These are phyloP conservation scores for Garra rufa DNA, from an alignment of 2,113 vertebrate species.

Conservation along the genomic window DNA sequence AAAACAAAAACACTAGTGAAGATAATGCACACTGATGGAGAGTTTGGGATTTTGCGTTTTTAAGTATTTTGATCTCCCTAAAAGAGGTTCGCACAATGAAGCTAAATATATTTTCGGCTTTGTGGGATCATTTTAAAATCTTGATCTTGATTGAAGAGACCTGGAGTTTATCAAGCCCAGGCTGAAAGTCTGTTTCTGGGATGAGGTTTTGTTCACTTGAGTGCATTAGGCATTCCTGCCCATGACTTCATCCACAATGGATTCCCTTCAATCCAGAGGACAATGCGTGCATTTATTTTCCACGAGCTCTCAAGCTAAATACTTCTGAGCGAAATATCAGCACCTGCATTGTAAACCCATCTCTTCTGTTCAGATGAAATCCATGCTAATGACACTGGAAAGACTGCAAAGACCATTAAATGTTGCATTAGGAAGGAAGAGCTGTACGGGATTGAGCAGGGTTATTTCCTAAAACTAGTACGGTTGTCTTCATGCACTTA, in stretches of 20 bases:
- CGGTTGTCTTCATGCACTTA: conserved; percentile 49
- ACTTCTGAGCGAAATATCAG: conserved; percentile 49
- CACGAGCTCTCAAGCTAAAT: conserved; percentile 45
- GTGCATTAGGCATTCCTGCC: conserved; percentile 41
- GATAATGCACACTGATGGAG: conserved; percentile 49
- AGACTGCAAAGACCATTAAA: conserved; percentile 47
- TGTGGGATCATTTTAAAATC: background rate
- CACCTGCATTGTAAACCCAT: conserved; percentile 50
- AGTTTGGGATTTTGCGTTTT: conserved; percentile 40
- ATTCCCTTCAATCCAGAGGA: conserved; percentile 47
- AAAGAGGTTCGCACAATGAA: conserved; percentile 14
- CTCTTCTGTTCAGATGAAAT: conserved; percentile 45
- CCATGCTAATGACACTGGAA: conserved; percentile 38
- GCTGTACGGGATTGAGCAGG: conserved; percentile 11
- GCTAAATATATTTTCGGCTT: conserved; percentile 26
- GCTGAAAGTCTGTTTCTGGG: conserved; percentile 51
- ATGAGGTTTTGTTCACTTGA: conserved; percentile 29
- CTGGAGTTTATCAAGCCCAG: conserved; percentile 57
- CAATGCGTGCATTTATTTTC: conserved; percentile 43
- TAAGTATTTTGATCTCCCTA: conserved; percentile 39
- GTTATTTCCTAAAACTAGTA: conserved; percentile 36
- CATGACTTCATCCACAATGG: conserved; percentile 49
- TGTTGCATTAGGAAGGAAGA: conserved; percentile 39
- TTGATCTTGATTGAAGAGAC: conserved; percentile 11
- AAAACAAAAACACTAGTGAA: conserved; percentile 23